Base-by-base conservation (phyloP, 1,140 invertebrate species). In the Streblospio benedicti region DNA sequence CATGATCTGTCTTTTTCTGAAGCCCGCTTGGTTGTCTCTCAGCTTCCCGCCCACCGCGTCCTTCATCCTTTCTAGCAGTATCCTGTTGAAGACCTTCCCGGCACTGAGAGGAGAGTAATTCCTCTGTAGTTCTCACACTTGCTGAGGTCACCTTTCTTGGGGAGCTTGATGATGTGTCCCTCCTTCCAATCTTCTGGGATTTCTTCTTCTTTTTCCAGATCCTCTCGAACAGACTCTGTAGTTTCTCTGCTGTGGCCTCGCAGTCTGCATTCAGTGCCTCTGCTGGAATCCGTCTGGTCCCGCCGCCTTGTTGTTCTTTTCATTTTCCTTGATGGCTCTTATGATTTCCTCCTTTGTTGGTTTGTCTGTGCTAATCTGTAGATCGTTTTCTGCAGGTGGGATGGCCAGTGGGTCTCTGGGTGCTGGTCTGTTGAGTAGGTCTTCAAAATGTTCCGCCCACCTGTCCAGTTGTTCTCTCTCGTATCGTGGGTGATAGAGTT, bases 61-160 rank as follows among this genome's bases (percentile, higher is more conserved):
- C 33, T 59, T 16, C 23, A 60, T 41, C 33, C 33, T 18, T 18
- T 49, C 28, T n/a, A 60, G 32, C n/a, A 61, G 6, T 30, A 62
- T 49, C 27, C 20, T 62, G 33, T 50, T 30, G 43, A 59, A 59
- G 18, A 59, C 23, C 18, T 59, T 59, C 12, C 63, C n/a, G 60
- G 61, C 5, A 65, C 27, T 27, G 65, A 70, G 30, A 66, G 47
- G 0, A 68, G 59, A n/a, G 55, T 64, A 23, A 69, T 68, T 18
- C 67, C 67, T 54, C 67, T 50, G 52, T 59, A 66, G 56, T 71
- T 69, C 25, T 53, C 45, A 33, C 66, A 68, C 32, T 61, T 9
- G 6, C 28, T 58, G 20, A 64, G 58, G 54, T 69, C 62, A 28
- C 66, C 63, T 59, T 70, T 70, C 59, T 70, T 69, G 27, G 60